Percentiles rank a stretch among this genome's conserved stretches.
phyloP scores from a whole-genome alignment of 2,888 invertebrate species.

The Gandaritis pyraliata region DNA sequence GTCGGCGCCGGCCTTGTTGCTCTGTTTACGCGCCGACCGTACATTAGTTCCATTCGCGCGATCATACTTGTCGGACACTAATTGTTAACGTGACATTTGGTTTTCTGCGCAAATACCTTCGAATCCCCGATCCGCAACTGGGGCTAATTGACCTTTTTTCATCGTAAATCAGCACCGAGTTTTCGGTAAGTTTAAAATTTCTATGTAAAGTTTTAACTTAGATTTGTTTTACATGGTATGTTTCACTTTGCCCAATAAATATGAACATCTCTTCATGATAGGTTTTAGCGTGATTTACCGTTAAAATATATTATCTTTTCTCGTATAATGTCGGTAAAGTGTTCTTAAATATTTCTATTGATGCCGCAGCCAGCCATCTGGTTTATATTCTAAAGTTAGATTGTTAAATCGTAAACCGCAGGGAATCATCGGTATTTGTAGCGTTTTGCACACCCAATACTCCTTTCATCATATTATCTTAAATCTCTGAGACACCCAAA shows the following conservation, averaged over 20 bases:
- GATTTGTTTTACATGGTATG: slow-evolving; percentile 19
- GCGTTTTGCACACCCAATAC: slow-evolving; percentile 53
- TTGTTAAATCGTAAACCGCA: slow-evolving; percentile 81
- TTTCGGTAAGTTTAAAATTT: slow-evolving; percentile 49
- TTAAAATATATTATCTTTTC: neutral
- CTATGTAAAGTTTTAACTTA: neutral
- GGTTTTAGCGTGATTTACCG: neutral
- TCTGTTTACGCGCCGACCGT: slow-evolving; percentile 74
- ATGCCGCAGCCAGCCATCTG: slow-evolving; percentile 80
- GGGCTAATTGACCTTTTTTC: slow-evolving; percentile 50
- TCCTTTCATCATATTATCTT: slow-evolving; percentile 32
- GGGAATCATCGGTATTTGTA: slow-evolving; percentile 73
- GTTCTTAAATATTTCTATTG: slow-evolving; percentile 72
- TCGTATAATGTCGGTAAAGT: slow-evolving; percentile 52
- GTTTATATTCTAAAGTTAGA: slow-evolving; percentile 84
- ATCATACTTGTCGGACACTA: slow-evolving; percentile 71
- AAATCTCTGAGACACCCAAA: neutral
- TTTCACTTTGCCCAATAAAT: slow-evolving; percentile 29
- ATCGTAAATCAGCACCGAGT: slow-evolving; percentile 55
- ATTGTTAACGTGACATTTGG: slow-evolving; percentile 72
- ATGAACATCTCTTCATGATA: neutral
- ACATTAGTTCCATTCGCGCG: slow-evolving; percentile 71
- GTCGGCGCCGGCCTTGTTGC: slow-evolving; percentile 80
- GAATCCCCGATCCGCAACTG: slow-evolving; percentile 41
- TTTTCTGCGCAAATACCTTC: slow-evolving; percentile 57